These are phyloP conservation scores for Papilio aristodemus DNA, from an alignment of 1,140 invertebrate species.

Conservation along the genomic window DNA sequence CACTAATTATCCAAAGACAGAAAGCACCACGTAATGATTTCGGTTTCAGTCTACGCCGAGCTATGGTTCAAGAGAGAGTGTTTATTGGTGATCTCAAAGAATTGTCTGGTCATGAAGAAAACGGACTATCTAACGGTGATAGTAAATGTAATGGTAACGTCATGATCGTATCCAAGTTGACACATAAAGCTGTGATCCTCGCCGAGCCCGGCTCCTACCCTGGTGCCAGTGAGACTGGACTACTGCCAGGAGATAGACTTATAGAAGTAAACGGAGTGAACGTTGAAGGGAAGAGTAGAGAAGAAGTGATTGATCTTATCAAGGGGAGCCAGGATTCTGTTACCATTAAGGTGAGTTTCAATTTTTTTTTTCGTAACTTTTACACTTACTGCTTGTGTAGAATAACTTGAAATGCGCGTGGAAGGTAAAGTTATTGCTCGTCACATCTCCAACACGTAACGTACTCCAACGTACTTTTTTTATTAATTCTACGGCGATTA, in stretches of 20 bases:
- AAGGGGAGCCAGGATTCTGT: constrained; percentile 91
- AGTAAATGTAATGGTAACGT: constrained; percentile 65
- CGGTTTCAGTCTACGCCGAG: constrained; percentile 95
- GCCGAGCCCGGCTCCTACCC: constrained; percentile 94
- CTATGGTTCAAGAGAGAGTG: constrained; percentile 87
- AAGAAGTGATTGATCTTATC: constrained; percentile 96
- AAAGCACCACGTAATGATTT: constrained; percentile 94
- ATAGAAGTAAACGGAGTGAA: constrained; percentile 94
- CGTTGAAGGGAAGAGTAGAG: constrained; percentile 91
- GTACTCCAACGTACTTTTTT: too few species aligned
- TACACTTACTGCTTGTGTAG: neutral
- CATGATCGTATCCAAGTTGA: constrained; percentile 75
- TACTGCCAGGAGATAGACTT: constrained; percentile 95
- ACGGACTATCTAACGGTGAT: constrained; percentile 62
- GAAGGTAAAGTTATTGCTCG: neutral
- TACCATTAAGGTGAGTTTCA: constrained; percentile 87
- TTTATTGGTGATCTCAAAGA: constrained; percentile 68
- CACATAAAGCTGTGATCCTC: constrained; percentile 91
- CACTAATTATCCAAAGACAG: constrained; percentile 89
- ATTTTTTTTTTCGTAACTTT: constrained; percentile 1
- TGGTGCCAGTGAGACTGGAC: constrained; percentile 88
- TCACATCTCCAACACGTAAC: neutral
- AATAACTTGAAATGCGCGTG: neutral
- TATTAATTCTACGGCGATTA: too few species aligned
- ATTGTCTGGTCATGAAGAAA: constrained; percentile 58